These are phyloP conservation scores for Fissipunctia ypsillon DNA, from an alignment of 2,888 invertebrate species.

Conservation along the genomic window DNA sequence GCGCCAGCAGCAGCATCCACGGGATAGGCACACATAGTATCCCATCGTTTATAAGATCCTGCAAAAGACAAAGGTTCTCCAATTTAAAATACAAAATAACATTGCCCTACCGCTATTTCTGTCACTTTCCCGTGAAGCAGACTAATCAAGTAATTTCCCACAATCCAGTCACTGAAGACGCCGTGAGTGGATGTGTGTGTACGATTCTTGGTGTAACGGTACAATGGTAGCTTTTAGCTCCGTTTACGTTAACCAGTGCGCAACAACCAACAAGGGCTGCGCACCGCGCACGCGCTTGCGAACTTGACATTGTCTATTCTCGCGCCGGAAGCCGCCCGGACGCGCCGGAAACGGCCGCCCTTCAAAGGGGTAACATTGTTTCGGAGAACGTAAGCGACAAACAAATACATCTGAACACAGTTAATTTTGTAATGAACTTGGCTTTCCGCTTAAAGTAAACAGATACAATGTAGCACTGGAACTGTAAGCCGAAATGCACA, in stretches of 20 bases:
- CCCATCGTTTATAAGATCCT: background rate
- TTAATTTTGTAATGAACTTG: constrained; percentile 71
- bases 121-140: background rate
- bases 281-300: constrained; percentile 77
- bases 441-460: constrained; percentile 69
- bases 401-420: constrained; percentile 68
- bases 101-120: background rate
- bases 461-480: constrained; percentile 61
- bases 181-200: background rate
- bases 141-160: background rate
- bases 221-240: constrained; percentile 19
- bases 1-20: background rate
- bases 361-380: constrained; percentile 84
- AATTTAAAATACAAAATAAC: background rate
- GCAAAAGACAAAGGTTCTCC: background rate
- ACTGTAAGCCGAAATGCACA: constrained; percentile 22
- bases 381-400: constrained; percentile 78
- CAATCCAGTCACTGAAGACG: background rate
- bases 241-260: constrained; percentile 46
- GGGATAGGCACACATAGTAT: background rate
- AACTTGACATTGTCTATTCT: constrained; percentile 87
- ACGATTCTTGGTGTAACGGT: background rate
- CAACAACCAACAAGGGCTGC: constrained; percentile 52
- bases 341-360: constrained; percentile 78
- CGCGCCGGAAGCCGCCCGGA: constrained; percentile 76